Evolutionary conservation across 2,113 vertebrate genomes (phyloP).

Genomic region (Neotoma lepida): DNA sequence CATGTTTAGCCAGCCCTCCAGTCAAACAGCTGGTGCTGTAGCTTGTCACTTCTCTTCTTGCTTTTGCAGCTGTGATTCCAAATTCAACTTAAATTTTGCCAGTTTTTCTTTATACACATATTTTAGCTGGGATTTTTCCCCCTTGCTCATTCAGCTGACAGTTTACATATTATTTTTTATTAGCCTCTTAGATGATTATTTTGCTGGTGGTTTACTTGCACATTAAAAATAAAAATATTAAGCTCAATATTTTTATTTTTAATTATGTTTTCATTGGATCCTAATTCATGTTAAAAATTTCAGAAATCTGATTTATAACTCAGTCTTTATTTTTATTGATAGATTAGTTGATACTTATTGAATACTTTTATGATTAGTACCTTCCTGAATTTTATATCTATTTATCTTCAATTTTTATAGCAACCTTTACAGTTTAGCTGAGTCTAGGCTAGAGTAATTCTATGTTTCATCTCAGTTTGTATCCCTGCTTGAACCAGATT

Average conservation of each 20-base stretch:
- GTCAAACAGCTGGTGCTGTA: background rate
- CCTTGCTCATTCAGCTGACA: constrained; percentile 13
- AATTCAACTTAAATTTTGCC: background rate
- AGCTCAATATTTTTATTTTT: constrained; percentile 49
- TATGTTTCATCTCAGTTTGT: constrained; percentile 12
- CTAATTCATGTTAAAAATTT: constrained; percentile 44
- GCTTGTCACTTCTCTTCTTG: background rate
- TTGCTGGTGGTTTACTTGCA: constrained; percentile 45
- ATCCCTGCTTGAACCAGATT: background rate
- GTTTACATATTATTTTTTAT: constrained; percentile 3
- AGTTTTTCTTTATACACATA: constrained; percentile 26
- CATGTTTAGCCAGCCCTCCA: background rate
- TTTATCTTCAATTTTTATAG: background rate
- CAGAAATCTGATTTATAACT: background rate
- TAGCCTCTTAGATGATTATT: background rate
- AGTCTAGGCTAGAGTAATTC: background rate
- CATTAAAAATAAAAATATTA: constrained; percentile 44
- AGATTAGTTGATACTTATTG: constrained; percentile 12
- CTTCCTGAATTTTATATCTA: constrained; percentile 6
- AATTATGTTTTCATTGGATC: constrained; percentile 49
- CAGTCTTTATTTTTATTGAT: constrained; percentile 39
- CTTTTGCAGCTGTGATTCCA: constrained; percentile 27
- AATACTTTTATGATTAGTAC: background rate
- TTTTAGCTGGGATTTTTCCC: constrained; percentile 5
- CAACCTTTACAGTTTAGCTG: background rate